A percentile compares a stretch with the other conserved stretches of the same genome.
phyloP scores from a whole-genome alignment of 2,888 invertebrate species.

The Drosophila hawaiiensis region DNA sequence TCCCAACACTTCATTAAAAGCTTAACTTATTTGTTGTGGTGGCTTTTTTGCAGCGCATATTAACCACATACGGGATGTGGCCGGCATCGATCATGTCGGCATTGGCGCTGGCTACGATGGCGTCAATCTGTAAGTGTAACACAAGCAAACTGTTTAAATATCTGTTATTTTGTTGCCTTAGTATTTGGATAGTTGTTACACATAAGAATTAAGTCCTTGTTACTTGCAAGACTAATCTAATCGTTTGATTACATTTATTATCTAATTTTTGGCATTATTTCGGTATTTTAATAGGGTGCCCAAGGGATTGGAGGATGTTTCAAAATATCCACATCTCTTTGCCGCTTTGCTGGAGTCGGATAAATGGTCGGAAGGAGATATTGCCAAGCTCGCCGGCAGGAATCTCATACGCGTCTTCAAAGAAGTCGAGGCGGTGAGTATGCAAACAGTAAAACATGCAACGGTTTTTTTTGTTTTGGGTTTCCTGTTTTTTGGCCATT shows the following conservation, averaged over 20 bases:
- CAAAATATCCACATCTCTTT: constrained; percentile 93
- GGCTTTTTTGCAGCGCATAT: constrained; percentile 89
- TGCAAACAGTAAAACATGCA: constrained; percentile 4
- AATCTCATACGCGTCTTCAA: constrained; percentile 93
- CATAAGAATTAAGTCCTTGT: neutral
- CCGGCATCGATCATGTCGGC: constrained; percentile 94
- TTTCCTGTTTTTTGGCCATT: constrained; percentile 19
- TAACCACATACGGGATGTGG: constrained; percentile 93
- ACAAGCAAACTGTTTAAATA: neutral
- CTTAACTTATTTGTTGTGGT: constrained; percentile 8
- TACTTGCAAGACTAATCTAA: neutral
- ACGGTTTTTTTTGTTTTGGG: neutral
- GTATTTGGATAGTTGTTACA: neutral
- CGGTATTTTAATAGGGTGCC: constrained; percentile 86
- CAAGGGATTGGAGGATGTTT: constrained; percentile 93
- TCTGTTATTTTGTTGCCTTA: neutral
- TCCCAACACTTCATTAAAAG: neutral
- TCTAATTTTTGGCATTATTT: neutral
- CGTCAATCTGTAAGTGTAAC: constrained; percentile 92
- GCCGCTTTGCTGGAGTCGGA: constrained; percentile 93
- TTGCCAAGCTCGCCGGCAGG: constrained; percentile 92
- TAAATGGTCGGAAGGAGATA: constrained; percentile 92
- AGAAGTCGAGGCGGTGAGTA: constrained; percentile 91
- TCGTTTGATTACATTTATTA: neutral
- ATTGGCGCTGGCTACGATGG: constrained; percentile 96